Conservation (phyloP, 2,888 invertebrate genomes). For the Zele albiditarsus region DNA sequence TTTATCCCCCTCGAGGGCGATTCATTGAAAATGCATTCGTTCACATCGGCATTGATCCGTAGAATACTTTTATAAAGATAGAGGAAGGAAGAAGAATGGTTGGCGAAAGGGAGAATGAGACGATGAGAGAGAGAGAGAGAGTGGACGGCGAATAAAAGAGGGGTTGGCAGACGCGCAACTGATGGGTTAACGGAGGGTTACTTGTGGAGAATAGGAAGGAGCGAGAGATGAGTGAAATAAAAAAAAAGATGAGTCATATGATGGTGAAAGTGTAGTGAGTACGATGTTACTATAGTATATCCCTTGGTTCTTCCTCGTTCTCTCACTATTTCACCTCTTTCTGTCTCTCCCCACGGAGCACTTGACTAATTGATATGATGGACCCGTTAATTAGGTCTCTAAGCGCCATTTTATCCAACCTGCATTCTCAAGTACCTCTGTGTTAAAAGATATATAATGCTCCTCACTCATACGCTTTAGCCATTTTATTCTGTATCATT, state of each 20-base stretch:
- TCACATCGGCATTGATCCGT: conserved; percentile 62
- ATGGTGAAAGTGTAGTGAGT: conserved; percentile 3
- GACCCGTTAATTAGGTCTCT: conserved; percentile 33
- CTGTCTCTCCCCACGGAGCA: conserved; percentile 4
- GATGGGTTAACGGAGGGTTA: conserved; percentile 32
- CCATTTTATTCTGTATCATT: neutral
- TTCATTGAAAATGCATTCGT: conserved; percentile 53
- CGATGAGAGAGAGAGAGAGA: conserved; percentile 22
- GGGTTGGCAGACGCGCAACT: conserved; percentile 26
- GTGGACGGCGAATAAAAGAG: conserved; percentile 32
- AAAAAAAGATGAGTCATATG: neutral
- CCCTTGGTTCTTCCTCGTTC: conserved; percentile 4
- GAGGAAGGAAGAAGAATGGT: neutral
- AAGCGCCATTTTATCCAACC: conserved; percentile 16
- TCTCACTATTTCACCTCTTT: conserved; percentile 12
- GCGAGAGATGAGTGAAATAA: neutral
- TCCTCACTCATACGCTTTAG: neutral
- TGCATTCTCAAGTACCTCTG: conserved; percentile 18
- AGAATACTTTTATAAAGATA: conserved; percentile 25
- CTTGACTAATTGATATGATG: conserved; percentile 31
- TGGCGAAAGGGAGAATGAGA: conserved; percentile 34
- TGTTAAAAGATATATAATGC: neutral
- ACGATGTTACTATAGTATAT: neutral
- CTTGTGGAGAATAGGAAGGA: conserved; percentile 4
- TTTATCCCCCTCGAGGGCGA: conserved; percentile 23